phyloP scores from a whole-genome alignment of 2,888 invertebrate species.

The Yponomeuta cagnagella region DNA sequence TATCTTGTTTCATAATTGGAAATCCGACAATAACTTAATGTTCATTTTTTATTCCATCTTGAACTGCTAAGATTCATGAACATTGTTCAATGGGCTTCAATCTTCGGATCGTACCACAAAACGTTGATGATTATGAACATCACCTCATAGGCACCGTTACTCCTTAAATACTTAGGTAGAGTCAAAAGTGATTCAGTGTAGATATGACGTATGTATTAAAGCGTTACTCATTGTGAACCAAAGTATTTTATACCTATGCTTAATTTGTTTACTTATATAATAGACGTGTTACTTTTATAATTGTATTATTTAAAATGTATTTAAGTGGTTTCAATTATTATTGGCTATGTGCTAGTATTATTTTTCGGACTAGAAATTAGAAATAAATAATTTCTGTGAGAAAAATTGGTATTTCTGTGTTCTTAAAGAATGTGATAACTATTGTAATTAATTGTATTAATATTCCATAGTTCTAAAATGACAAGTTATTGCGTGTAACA shows the following conservation, averaged over 20 bases:
- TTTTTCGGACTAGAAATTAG: slow-evolving; percentile 7
- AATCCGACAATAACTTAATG: not conserved
- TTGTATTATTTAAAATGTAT: slow-evolving; percentile 5
- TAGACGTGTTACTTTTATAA: slow-evolving; percentile 30
- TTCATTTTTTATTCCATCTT: not conserved
- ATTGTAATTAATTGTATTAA: slow-evolving; percentile 4
- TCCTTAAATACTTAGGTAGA: not conserved
- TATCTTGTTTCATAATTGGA: not conserved
- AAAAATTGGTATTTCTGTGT: slow-evolving; percentile 7
- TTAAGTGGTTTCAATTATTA: slow-evolving; percentile 8
- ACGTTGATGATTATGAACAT: not conserved
- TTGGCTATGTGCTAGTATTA: not conserved
- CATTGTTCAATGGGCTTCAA: not conserved
- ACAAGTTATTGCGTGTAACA: not conserved
- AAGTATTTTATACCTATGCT: slow-evolving; percentile 45
- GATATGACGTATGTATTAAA: slow-evolving; percentile 17
- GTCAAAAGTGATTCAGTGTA: slow-evolving; percentile 3
- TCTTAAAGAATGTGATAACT: slow-evolving; percentile 9
- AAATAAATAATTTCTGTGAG: not conserved
- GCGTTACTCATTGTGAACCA: slow-evolving; percentile 57
- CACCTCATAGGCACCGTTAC: not conserved
- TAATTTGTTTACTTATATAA: slow-evolving; percentile 37
- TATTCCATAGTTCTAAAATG: not conserved
- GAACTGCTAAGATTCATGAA: not conserved
- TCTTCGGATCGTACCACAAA: too few species aligned